A percentile compares a stretch with the other conserved stretches of the same genome.
Conservation (phyloP, 2,113 vertebrate genomes). For the Tragulus kanchil region DNA sequence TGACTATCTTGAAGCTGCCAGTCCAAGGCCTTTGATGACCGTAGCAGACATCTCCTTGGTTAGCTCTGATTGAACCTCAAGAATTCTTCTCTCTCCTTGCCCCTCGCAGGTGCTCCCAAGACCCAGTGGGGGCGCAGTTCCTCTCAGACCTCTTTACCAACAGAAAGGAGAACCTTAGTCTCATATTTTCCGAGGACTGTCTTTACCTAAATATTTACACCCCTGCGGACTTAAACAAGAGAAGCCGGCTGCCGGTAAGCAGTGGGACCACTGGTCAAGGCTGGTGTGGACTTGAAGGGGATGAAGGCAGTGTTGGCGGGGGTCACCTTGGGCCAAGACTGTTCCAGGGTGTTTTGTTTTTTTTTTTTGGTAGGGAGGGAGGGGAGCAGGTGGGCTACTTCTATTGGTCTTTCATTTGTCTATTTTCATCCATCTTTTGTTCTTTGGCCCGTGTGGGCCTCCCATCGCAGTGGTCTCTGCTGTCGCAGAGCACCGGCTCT, state of each 20-base stretch:
- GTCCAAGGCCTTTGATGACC: fast-evolving
- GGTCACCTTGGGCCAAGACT: neutral
- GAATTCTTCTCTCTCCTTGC: neutral
- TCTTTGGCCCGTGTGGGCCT: too few species aligned
- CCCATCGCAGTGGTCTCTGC: too few species aligned
- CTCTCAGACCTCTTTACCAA: neutral
- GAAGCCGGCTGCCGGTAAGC: conserved; percentile 86
- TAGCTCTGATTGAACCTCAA: neutral
- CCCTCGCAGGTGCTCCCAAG: conserved; percentile 70
- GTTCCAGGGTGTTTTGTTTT: too few species aligned
- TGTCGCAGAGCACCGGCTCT: too few species aligned
- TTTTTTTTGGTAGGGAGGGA: too few species aligned
- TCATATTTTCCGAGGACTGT: conserved; percentile 88
- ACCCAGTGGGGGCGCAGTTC: fast-evolving
- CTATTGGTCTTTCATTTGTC: too few species aligned
- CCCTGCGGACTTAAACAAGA: conserved; percentile 80
- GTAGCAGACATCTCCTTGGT: neutral
- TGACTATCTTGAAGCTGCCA: neutral
- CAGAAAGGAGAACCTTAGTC: conserved; percentile 30
- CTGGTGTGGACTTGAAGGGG: neutral
- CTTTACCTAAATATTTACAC: conserved; percentile 92
- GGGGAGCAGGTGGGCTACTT: too few species aligned
- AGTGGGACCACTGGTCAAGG: neutral
- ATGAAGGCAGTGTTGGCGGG: too few species aligned
- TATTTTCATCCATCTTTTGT: too few species aligned